Base-by-base conservation (phyloP, 1,140 invertebrate species). In the Apis cerana region DNA sequence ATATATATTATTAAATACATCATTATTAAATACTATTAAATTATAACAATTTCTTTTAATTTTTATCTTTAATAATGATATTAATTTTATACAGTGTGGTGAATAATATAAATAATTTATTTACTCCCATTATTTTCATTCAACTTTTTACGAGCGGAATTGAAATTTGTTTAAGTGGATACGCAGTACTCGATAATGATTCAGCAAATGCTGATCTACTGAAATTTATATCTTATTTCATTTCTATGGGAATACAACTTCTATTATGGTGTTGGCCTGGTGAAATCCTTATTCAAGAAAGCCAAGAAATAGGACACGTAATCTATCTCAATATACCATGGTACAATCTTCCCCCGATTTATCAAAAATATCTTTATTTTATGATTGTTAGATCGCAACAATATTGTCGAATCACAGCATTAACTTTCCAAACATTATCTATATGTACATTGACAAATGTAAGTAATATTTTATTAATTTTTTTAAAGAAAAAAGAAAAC, bases 151-250 rank as follows among this genome's bases (percentile, higher is more conserved):
- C 80, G 8, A 86, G 82, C 61, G 83, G 86, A 9, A 12, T 90
- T 13, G 85, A 81, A 61, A 78, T 90, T 61, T 90, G 88, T 70
- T 75, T 89, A 23, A 82, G 77, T 27, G 86, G 86, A 48, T 89
- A 82, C 54, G 82, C 85, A 0, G 5, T 89, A 2, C 67, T 77
- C 7, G 68, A 50, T 17, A 76, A 65, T 27, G 79, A 21, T 3
- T 43, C 86, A 43, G 64, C n/a, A 2, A 33, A 43, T 21, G 9
- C n/a, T 19, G 82, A 88, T 71, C 23, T 82, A 4, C 11, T 83
- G 3, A 84, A 82, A 67, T 88, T 80, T 27, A 62, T 64, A 19
- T 75, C 33, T 59, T 90, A 85, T 72, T 69, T 86, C 27, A n/a
- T 58, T 2, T 80, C 83, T 5, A 85, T 86, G 27, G 21, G 72